Evolutionary conservation across 2,113 vertebrate genomes (phyloP).

Genomic region (Globicephala melas): DNA sequence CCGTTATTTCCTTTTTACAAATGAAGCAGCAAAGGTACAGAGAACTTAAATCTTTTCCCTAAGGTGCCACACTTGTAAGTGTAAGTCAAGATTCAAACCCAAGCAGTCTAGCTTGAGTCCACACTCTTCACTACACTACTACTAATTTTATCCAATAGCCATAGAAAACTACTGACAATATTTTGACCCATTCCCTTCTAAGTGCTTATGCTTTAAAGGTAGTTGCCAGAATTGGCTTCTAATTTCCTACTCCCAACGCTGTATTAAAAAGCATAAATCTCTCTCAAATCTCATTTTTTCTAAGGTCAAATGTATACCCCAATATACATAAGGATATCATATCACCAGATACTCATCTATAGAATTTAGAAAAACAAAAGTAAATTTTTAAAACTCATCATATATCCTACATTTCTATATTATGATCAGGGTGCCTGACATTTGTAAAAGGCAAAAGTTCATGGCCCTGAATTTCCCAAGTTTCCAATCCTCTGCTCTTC

Average conservation of each 20-base stretch:
- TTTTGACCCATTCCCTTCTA: neutral
- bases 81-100: neutral
- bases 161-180: neutral
- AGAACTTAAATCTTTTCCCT: neutral
- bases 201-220: neutral
- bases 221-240: neutral
- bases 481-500: neutral
- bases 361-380: neutral
- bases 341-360: neutral
- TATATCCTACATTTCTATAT: neutral
- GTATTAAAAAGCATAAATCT: neutral
- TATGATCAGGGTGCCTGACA: neutral
- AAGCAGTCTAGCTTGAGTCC: neutral
- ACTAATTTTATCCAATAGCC: neutral
- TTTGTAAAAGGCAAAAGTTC: conserved; percentile 25
- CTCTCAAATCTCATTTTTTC: neutral
- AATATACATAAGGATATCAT: neutral
- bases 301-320: neutral
- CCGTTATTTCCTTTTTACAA: neutral
- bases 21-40: neutral
- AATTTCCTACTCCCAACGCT: neutral
- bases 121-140: neutral
- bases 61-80: neutral
- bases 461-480: neutral
- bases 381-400: neutral